These are phyloP conservation scores for Catocala fraxini DNA, from an alignment of 2,888 invertebrate genomes.

Conservation along the genomic window DNA sequence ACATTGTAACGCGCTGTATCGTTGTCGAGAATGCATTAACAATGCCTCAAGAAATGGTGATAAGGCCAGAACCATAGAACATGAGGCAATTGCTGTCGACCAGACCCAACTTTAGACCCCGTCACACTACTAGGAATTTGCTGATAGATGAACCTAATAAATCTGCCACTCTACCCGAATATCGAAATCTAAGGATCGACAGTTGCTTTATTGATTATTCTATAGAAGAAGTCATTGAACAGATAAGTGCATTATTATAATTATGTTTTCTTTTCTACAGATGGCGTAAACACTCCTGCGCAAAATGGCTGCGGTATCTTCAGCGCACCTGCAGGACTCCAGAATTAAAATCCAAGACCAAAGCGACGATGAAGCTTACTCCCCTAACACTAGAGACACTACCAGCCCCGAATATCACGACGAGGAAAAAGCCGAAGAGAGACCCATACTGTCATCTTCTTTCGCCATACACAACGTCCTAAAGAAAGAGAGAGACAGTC, in stretches of 20 bases:
- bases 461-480: conserved; percentile 85
- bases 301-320: conserved; percentile 84
- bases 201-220: too few relatives aligned
- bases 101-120: too few relatives aligned
- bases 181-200: too few relatives aligned
- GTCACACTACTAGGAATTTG: too few relatives aligned
- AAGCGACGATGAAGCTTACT: conserved; percentile 82
- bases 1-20: too few relatives aligned
- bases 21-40: too few relatives aligned
- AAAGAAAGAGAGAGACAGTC: conserved; percentile 81
- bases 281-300: conserved; percentile 71
- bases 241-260: not conserved
- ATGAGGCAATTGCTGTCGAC: too few relatives aligned
- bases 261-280: conserved; percentile 57
- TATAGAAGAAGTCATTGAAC: too few relatives aligned
- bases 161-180: too few relatives aligned
- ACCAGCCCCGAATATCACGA: conserved; percentile 78
- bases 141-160: too few relatives aligned
- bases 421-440: conserved; percentile 74
- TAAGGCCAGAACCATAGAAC: too few relatives aligned
- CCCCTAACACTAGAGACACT: conserved; percentile 78
- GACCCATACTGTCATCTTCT: conserved; percentile 73
- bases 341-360: conserved; percentile 79
- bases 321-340: conserved; percentile 76
- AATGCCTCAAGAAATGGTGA: too few relatives aligned